Evolutionary conservation across 92 coral and sea anemone species (phyloP).

Genomic region (Micromussa lordhowensis): DNA sequence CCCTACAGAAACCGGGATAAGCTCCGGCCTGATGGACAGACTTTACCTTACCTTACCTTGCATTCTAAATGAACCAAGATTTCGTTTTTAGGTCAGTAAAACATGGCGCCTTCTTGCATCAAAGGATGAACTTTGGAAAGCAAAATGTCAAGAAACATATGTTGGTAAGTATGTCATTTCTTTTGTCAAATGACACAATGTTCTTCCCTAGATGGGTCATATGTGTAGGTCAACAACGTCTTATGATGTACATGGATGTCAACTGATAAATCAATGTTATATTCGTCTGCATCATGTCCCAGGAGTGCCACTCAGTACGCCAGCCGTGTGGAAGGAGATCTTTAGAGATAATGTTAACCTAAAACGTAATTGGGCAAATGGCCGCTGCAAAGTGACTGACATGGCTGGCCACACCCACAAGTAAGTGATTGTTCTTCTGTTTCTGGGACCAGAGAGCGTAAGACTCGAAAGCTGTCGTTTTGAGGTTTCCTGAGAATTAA

Average conservation of each 20-base stretch:
- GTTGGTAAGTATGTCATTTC: constrained; percentile 68
- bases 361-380: constrained; percentile 92
- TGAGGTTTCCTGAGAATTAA: not conserved
- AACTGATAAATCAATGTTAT: not conserved
- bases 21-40: too few relatives aligned
- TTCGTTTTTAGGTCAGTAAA: constrained; percentile 76
- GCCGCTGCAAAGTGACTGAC: constrained; percentile 86
- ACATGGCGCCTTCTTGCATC: constrained; percentile 89
- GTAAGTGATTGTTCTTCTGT: constrained; percentile 50
- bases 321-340: constrained; percentile 89
- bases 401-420: constrained; percentile 88
- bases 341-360: constrained; percentile 85
- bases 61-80: too few relatives aligned
- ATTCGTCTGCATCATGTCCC: not conserved
- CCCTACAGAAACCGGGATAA: too few relatives aligned
- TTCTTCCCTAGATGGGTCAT: not conserved
- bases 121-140: constrained; percentile 92
- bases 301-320: constrained; percentile 88
- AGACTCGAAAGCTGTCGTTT: not conserved
- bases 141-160: constrained; percentile 82
- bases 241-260: not conserved
- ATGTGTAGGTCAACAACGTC: not conserved
- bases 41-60: too few relatives aligned
- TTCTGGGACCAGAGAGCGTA: not conserved
- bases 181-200: not conserved